phyloP scores from a whole-genome alignment of 2,888 invertebrate genomes.

The Scrobipalpa atriplicella region DNA sequence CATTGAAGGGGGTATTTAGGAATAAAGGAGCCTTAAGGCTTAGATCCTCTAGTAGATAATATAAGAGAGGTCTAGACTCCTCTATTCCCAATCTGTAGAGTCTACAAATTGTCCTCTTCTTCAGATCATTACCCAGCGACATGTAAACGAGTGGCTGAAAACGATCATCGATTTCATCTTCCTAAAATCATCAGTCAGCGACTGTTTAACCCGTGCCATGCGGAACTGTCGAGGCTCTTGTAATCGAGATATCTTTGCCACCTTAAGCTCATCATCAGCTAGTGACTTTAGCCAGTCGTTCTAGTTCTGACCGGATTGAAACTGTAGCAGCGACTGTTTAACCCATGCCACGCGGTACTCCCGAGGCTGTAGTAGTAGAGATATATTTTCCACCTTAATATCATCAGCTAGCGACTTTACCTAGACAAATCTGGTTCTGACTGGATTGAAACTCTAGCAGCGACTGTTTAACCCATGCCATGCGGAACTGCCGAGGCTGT shows the following conservation, averaged over 20 bases:
- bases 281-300: too few relatives aligned
- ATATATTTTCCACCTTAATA: constrained; percentile 34
- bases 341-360: constrained; percentile 53
- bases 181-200: neutral
- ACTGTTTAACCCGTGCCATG: constrained; percentile 29
- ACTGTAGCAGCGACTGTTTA: neutral
- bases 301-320: neutral
- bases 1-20: too few relatives aligned
- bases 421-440: neutral
- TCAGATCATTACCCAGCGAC: too few relatives aligned
- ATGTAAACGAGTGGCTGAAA: too few relatives aligned
- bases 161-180: too few relatives aligned
- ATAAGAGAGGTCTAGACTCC: too few relatives aligned
- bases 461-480: neutral
- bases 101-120: too few relatives aligned
- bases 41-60: too few relatives aligned
- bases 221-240: constrained; percentile 65
- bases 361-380: constrained; percentile 60
- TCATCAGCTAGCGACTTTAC: too few relatives aligned
- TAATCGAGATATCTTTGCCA: constrained; percentile 49
- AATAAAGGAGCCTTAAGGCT: too few relatives aligned
- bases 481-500: constrained; percentile 65
- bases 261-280: too few relatives aligned
- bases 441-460: neutral
- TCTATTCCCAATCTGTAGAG: too few relatives aligned